Conservation (phyloP, 2,797 vertebrate species). For the Atherinosoma microstoma region DNA sequence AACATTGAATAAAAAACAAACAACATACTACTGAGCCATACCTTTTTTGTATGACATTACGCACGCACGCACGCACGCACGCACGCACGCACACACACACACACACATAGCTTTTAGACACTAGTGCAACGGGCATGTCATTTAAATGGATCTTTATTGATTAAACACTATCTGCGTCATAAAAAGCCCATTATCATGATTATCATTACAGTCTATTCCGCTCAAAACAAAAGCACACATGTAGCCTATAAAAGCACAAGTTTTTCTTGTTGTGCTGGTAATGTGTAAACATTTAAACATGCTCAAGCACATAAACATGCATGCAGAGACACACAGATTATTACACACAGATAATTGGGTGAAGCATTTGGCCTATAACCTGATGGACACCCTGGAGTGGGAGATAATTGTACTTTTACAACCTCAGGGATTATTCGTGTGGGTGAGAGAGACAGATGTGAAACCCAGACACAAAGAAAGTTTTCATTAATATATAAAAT, state of each 20-base stretch:
- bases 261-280: slow-evolving; percentile 21
- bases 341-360: slow-evolving; percentile 58
- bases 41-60: neutral
- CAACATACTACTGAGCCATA: neutral
- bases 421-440: slow-evolving; percentile 45
- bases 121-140: slow-evolving; percentile 32
- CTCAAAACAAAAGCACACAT: slow-evolving; percentile 16
- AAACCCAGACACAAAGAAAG: slow-evolving; percentile 6
- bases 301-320: slow-evolving; percentile 16
- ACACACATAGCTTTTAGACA: slow-evolving; percentile 30
- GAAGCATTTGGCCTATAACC: slow-evolving; percentile 67
- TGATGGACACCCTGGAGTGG: slow-evolving; percentile 43
- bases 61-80: too few species aligned
- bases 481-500: slow-evolving; percentile 10
- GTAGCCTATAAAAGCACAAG: neutral
- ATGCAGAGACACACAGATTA: slow-evolving; percentile 12
- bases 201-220: slow-evolving; percentile 31
- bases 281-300: slow-evolving; percentile 29
- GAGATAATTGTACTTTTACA: slow-evolving; percentile 72
- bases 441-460: slow-evolving; percentile 14
- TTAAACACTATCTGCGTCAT: slow-evolving; percentile 65
- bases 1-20: neutral
- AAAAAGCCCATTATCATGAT: slow-evolving; percentile 53
- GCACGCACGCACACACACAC: too few species aligned
- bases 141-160: slow-evolving; percentile 66